Base-by-base conservation (phyloP, 2,797 vertebrate species). In the Dendrocincla fuliginosa region DNA sequence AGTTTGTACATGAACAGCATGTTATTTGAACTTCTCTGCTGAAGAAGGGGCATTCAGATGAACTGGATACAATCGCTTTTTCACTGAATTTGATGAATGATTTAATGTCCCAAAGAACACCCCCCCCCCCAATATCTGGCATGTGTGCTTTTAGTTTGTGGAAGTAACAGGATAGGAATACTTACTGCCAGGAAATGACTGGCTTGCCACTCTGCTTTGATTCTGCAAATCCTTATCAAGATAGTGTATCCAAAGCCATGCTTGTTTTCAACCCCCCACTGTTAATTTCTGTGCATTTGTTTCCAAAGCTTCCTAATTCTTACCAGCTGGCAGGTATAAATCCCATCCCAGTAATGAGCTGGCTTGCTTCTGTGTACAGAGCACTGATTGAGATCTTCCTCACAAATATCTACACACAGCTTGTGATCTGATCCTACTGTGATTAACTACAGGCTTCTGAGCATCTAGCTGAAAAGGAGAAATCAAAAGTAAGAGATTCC, bases 251-350 rank as follows among this genome's bases (percentile, higher is more conserved):
- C 82, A 93, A 84, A 93, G 87, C 57, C 59, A 65, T 64, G 55
- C 56, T 89, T 94, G 65, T 22, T 74, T 94, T 89, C 68, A 25
- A 77, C 60, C 20, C 35, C 84, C 39, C 4, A 3, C 81, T 89
- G 84, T 63, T 89, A 68, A 91, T 96, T 94, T 94, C 95, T 89
- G 65, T 25, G 84, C 65, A 86, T 92, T 93, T 89, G 89, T 83
- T 97, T 81, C 76, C 68, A 90, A 89, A 94, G 82, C 61, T 89
- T 94, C 90, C 82, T 95, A 94, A 93, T 91, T 94, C 95, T 93
- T 92, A 95, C 67, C 93, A 97, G 86, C 86, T 95, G 93, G 78
- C 56, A 83, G 52, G 61, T 92, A 93, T 90, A 94, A 97, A 93
- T 73, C 85, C 87, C 69, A 81, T 37, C 65, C 30, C 47, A 80